Evolutionary conservation across 1,140 invertebrate genomes (phyloP).

Genomic region (Drosophila bocki): DNA sequence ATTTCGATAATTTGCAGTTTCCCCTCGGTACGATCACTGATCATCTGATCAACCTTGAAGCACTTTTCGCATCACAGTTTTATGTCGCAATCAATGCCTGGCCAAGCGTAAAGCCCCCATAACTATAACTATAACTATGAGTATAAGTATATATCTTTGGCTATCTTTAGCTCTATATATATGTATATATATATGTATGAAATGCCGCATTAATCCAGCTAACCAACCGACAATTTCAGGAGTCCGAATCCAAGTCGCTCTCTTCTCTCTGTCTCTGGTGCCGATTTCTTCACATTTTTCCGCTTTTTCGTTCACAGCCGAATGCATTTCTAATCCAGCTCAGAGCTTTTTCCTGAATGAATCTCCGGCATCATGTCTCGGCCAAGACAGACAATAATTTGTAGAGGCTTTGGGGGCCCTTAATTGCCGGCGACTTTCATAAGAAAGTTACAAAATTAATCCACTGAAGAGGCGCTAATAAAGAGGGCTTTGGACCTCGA

Average conservation of each 20-base stretch:
- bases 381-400: conserved; percentile 10
- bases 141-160: not conserved
- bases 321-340: conserved; percentile 49
- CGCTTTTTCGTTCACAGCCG: conserved; percentile 37
- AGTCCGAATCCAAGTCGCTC: conserved; percentile 8
- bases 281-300: conserved; percentile 34
- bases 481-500: conserved; percentile 13
- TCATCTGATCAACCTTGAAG: conserved; percentile 38
- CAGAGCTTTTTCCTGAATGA: conserved; percentile 11
- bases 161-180: not conserved
- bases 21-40: not conserved
- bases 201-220: conserved; percentile 43
- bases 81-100: conserved; percentile 25
- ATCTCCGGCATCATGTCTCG: conserved; percentile 18
- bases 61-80: conserved; percentile 26
- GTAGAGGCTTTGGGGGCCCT: conserved; percentile 25
- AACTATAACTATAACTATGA: conserved; percentile 1
- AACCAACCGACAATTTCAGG: conserved; percentile 40
- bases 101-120: conserved; percentile 14
- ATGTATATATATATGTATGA: not conserved
- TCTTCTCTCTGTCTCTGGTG: conserved; percentile 1
- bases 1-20: conserved; percentile 9
- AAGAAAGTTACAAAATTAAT: conserved; percentile 59
- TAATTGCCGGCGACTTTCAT: conserved; percentile 55
- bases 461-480: conserved; percentile 41